phyloP scores from a whole-genome alignment of 2,888 invertebrate genomes.

The Protophormia terraenovae region DNA sequence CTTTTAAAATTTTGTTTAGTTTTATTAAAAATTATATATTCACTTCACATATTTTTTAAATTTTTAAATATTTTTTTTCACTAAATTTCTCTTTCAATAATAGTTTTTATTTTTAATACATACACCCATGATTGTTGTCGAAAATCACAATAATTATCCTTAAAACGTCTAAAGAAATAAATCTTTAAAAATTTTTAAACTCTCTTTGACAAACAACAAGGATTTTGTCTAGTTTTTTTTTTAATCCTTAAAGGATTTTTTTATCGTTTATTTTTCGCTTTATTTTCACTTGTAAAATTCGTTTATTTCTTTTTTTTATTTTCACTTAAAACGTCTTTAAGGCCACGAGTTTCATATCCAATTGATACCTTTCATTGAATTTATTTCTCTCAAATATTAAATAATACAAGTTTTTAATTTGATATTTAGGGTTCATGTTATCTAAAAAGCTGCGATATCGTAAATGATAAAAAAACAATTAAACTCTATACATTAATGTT shows the following conservation, averaged over 20 bases:
- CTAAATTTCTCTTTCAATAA: background rate
- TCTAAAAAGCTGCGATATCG: constrained; percentile 53
- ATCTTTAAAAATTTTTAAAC: background rate
- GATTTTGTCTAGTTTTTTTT: background rate
- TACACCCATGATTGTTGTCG: constrained; percentile 40
- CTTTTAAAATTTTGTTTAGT: too few relatives aligned
- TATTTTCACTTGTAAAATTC: background rate
- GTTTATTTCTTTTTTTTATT: background rate
- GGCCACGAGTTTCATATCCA: constrained; percentile 63
- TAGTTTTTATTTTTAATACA: constrained; percentile 26
- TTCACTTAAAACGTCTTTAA: constrained; percentile 69
- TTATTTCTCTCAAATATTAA: constrained; percentile 68
- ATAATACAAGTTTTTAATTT: constrained; percentile 2
- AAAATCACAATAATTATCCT: background rate
- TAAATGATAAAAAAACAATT: constrained; percentile 60
- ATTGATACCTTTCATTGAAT: constrained; percentile 67
- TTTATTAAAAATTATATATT: too few relatives aligned
- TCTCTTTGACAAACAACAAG: background rate
- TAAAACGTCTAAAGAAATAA: background rate
- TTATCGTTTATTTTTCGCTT: constrained; percentile 1
- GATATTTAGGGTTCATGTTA: constrained; percentile 37
- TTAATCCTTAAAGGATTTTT: constrained; percentile 16
- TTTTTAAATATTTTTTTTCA: background rate
- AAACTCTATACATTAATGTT: constrained; percentile 22
- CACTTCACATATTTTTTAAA: too few relatives aligned